Evolutionary conservation across 2,888 invertebrate genomes (phyloP), one percentile per base, ranked within the genome.

Genomic region (Thalpophila matura): DNA sequence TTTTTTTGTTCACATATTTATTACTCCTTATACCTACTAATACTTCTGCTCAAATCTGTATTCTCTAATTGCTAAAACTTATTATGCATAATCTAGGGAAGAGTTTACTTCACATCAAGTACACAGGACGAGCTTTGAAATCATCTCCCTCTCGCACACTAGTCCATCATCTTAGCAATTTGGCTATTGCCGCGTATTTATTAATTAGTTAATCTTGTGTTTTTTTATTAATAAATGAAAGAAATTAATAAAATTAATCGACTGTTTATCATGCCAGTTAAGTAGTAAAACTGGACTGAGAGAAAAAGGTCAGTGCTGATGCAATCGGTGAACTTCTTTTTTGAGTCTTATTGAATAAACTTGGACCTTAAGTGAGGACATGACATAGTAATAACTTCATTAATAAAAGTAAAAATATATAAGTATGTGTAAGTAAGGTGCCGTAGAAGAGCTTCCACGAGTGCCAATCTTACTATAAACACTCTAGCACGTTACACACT

Each of bases 291-390:
- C 65, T 47, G 72, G 72, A 56, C 31, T 31, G 31, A 35, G 22
- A 31, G 38, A 33, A 68, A n/a, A 68, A 72, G 68, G 68, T 68
- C 72, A 18, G 7, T 0, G 27, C 72, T 68, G 72, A 68, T 51
- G 55, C 65, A 68, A 68, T 68, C 65, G 26, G 50, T 50, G 40
- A 40, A 50, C 46, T 55, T 71, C 12, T 50, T 71, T 55, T 47
- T 71, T 50, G 65, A 68, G 40, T 33, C 31, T 26, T 50, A 51
- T 47, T 12, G 47, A 60, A 49, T 29, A 68, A 24, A 68, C 59
- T 67, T 58, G 63, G 47, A 64, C 63, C 33, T 40, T 24, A 4
- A 29, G 18, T 33, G 58, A 27, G 67, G 38, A 67, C 42, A 47
- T 27, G 38, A 67, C 42, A 47, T 27, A 20, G 37, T 49, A 68